Evolutionary conservation across 1,140 invertebrate species (phyloP).

Genomic region (Drosophila ironensis): DNA sequence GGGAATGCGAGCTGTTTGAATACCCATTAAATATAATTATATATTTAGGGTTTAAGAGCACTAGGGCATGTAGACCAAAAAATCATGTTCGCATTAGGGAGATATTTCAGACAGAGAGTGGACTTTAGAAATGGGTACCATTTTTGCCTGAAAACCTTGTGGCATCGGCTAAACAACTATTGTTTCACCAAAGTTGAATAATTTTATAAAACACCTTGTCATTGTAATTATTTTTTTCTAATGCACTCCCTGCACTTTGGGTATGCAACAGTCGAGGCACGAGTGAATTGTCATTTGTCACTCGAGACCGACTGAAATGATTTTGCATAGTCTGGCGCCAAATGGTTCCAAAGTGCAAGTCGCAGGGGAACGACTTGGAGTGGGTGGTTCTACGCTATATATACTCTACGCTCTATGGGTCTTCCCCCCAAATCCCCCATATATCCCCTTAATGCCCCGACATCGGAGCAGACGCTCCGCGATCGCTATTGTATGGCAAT

Average conservation of each 20-base stretch:
- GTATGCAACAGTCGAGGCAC: slow-evolving; percentile 9
- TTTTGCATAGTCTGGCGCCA: slow-evolving; percentile 29
- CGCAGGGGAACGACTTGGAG: slow-evolving; percentile 25
- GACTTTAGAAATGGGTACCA: too few relatives aligned
- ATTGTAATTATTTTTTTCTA: too few relatives aligned
- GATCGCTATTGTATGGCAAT: slow-evolving; percentile 20
- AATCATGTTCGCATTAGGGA: too few relatives aligned
- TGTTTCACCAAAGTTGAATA: too few relatives aligned
- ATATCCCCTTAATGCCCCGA: neutral
- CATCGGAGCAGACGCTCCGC: neutral
- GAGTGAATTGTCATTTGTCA: neutral
- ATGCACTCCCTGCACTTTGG: too few relatives aligned
- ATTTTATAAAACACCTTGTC: too few relatives aligned
- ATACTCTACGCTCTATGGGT: too few relatives aligned
- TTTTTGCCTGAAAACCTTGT: too few relatives aligned
- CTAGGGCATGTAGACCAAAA: too few relatives aligned
- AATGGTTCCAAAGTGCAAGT: slow-evolving; percentile 65
- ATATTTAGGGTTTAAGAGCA: neutral
- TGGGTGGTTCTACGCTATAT: slow-evolving; percentile 54
- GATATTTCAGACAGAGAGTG: too few relatives aligned
- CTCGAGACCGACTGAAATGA: slow-evolving; percentile 14
- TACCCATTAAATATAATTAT: neutral
- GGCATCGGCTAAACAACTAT: too few relatives aligned
- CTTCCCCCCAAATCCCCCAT: too few relatives aligned
- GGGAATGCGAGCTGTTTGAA: neutral